Percentiles rank a stretch among this genome's conserved stretches.
Conservation (phyloP, 2,113 vertebrate species). For the Onychorhynchus coronatus region DNA sequence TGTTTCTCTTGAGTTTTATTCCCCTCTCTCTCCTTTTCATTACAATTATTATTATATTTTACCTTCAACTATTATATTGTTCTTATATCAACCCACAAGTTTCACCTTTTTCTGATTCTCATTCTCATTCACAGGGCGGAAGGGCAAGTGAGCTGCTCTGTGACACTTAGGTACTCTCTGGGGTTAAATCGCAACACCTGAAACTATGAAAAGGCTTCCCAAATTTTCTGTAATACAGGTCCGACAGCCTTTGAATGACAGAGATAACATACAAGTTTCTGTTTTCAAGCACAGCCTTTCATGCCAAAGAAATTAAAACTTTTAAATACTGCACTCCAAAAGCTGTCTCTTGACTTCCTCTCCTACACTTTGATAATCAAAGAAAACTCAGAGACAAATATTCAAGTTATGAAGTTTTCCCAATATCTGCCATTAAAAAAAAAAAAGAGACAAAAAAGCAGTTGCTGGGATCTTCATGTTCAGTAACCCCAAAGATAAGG, state of each 20-base stretch:
- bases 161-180: no score
- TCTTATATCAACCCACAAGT: neutral
- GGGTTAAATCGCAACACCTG: neutral
- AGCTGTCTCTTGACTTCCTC: neutral
- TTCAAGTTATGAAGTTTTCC: neutral
- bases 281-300: neutral
- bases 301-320: neutral
- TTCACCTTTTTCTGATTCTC: neutral
- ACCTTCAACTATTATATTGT: neutral
- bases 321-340: neutral
- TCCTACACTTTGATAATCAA: neutral
- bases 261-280: neutral
- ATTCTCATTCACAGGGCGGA: neutral
- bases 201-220: neutral
- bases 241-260: neutral
- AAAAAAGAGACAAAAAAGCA: neutral
- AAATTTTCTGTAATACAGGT: neutral
- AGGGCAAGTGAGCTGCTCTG: fast-evolving
- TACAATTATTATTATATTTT: neutral
- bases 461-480: neutral
- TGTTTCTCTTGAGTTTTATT: neutral
- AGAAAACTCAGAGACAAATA: neutral
- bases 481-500: neutral
- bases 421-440: neutral
- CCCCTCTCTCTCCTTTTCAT: neutral